Percentiles rank a stretch among this genome's conserved stretches.
These are phyloP conservation scores for Girardia tigrina DNA, from an alignment of 2,888 invertebrate species.

Conservation along the genomic window DNA sequence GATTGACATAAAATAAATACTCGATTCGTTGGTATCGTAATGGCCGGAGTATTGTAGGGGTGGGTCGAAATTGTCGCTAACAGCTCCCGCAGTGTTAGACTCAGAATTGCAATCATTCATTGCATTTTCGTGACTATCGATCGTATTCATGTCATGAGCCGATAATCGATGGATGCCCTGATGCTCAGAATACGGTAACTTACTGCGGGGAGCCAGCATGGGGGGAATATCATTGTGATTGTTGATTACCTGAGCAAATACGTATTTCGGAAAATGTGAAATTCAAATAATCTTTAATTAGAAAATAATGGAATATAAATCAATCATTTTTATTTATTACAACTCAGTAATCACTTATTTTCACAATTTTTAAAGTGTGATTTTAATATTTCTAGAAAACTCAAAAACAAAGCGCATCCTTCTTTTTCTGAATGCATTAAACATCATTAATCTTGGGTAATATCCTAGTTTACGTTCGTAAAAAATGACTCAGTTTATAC, in stretches of 20 bases:
- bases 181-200: slow-evolving; percentile 6
- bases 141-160: slow-evolving; percentile 3
- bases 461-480: too few species aligned
- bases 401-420: too few species aligned
- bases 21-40: slow-evolving; percentile 11
- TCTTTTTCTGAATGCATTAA: too few species aligned
- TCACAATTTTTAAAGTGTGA: too few species aligned
- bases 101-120: slow-evolving; percentile 12
- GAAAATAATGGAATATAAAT: too few species aligned
- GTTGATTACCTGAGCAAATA: background rate
- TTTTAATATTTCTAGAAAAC: too few species aligned
- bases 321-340: too few species aligned
- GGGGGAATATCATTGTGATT: slow-evolving; percentile 9
- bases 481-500: too few species aligned
- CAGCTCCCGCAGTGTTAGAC: background rate
- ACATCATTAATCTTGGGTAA: too few species aligned
- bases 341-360: too few species aligned
- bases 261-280: too few species aligned
- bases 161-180: slow-evolving; percentile 13
- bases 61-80: slow-evolving; percentile 10
- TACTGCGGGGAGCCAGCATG: background rate
- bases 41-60: slow-evolving; percentile 4
- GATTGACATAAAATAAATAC: background rate
- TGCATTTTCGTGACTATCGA: background rate
- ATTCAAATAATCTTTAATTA: too few species aligned